Percentiles rank a stretch among this genome's conserved stretches.
phyloP scores from a whole-genome alignment of 2,797 vertebrate genomes.

The Amblyraja radiata region DNA sequence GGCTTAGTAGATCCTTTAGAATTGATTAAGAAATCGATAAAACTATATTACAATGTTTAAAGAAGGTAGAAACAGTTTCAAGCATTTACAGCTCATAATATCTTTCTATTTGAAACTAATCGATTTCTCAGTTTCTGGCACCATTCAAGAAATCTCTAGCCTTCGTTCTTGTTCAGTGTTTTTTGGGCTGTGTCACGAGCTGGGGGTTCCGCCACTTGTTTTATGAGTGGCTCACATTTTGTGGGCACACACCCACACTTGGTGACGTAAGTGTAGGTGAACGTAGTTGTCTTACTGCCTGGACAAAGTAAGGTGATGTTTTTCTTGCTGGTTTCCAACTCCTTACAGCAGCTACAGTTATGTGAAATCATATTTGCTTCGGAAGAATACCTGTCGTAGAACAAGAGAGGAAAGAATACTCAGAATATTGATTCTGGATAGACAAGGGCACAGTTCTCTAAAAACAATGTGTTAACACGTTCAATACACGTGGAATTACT shows the following conservation, averaged over 20 bases:
- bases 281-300: slow-evolving; percentile 44
- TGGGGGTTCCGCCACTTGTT: neutral
- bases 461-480: neutral
- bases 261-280: slow-evolving; percentile 53
- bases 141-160: neutral
- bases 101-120: neutral
- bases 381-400: slow-evolving; percentile 54
- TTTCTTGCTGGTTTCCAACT: slow-evolving; percentile 48
- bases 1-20: neutral
- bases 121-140: neutral
- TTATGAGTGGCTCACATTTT: slow-evolving; percentile 41
- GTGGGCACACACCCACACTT: slow-evolving; percentile 50
- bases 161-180: neutral
- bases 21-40: neutral
- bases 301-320: slow-evolving; percentile 50
- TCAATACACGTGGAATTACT: no score
- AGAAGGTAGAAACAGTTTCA: neutral
- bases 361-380: slow-evolving; percentile 44
- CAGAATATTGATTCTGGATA: neutral
- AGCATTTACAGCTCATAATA: neutral
- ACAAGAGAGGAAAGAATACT: neutral
- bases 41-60: neutral
- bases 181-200: no score
- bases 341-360: slow-evolving; percentile 58
- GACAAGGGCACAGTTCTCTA: neutral